Evolutionary conservation across 2,888 invertebrate species (phyloP).

Genomic region (Leptopilina myrica): DNA sequence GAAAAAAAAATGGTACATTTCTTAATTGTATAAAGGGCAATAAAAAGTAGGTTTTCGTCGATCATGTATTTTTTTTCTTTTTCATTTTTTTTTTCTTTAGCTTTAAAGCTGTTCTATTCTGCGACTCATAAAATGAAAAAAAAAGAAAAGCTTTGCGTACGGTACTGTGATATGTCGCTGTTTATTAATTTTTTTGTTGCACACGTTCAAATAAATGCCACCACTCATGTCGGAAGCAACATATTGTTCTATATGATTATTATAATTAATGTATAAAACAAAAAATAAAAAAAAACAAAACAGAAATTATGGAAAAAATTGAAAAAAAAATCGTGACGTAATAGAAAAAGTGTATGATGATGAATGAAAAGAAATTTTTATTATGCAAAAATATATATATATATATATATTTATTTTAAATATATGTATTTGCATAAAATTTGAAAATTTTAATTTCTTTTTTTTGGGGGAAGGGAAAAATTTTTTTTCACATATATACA

Average conservation of each 20-base stretch:
- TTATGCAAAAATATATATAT: conserved; percentile 2
- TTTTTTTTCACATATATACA: not conserved
- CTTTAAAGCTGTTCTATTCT: conserved; percentile 72
- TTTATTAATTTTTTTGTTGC: conserved; percentile 65
- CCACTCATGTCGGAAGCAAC: conserved; percentile 60
- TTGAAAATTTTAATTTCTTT: not conserved
- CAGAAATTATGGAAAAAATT: conserved; percentile 23
- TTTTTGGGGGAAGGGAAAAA: not conserved
- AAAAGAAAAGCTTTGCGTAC: conserved; percentile 69
- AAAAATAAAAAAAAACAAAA: conserved; percentile 42
- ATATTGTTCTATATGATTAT: conserved; percentile 44
- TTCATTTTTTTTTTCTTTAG: conserved; percentile 57
- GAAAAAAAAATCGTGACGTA: conserved; percentile 35
- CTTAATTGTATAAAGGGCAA: conserved; percentile 48
- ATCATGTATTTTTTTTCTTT: conserved; percentile 8
- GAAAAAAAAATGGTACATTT: conserved; percentile 50
- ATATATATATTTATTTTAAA: too few species aligned
- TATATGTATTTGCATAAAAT: not conserved
- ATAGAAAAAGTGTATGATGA: not conserved
- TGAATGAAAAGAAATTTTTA: conserved; percentile 28
- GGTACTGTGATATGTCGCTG: conserved; percentile 74
- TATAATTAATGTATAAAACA: conserved; percentile 47
- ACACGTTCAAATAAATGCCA: conserved; percentile 62
- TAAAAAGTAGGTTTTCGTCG: conserved; percentile 30
- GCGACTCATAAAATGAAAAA: conserved; percentile 61